Conservation (phyloP, 53 echinoderm and acorn worm species). For the Arbacia lixula region DNA sequence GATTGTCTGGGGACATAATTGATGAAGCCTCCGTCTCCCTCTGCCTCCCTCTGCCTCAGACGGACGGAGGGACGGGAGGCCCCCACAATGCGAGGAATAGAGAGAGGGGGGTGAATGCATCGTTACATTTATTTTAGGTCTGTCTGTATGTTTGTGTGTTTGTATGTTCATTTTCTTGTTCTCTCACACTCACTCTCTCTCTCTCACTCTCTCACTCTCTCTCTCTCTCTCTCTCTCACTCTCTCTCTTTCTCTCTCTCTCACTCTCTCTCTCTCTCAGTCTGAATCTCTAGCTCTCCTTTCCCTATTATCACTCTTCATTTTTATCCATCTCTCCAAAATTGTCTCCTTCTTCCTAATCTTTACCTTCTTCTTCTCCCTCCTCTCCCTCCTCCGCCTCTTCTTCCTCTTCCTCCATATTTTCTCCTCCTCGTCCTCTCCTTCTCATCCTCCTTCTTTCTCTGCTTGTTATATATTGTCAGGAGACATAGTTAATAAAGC, state of each 20-base stretch:
- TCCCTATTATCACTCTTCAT: neutral
- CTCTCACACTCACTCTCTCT: neutral
- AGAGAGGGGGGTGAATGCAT: too few relatives aligned
- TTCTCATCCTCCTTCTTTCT: neutral
- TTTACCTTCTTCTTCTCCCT: neutral
- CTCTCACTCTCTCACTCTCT: neutral
- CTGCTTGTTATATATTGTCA: too few relatives aligned
- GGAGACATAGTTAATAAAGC: too few relatives aligned
- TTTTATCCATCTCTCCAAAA: neutral
- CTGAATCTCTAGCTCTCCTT: neutral
- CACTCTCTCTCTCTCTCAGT: neutral
- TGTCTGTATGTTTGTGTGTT: too few relatives aligned
- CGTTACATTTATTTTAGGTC: too few relatives aligned
- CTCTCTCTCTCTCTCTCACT: neutral
- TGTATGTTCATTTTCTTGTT: too few relatives aligned
- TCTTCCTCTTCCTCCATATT: neutral
- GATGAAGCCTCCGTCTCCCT: neutral
- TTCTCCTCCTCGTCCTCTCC: too few relatives aligned
- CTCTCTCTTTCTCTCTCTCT: neutral
- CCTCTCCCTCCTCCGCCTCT: too few relatives aligned
- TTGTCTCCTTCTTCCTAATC: neutral
- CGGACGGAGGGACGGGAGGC: too few relatives aligned
- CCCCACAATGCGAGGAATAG: too few relatives aligned
- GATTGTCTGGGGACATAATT: slow-evolving; percentile 35
- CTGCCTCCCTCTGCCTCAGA: neutral